Conservation (phyloP, 2,888 invertebrate genomes). For the Ophion slaviceki region DNA sequence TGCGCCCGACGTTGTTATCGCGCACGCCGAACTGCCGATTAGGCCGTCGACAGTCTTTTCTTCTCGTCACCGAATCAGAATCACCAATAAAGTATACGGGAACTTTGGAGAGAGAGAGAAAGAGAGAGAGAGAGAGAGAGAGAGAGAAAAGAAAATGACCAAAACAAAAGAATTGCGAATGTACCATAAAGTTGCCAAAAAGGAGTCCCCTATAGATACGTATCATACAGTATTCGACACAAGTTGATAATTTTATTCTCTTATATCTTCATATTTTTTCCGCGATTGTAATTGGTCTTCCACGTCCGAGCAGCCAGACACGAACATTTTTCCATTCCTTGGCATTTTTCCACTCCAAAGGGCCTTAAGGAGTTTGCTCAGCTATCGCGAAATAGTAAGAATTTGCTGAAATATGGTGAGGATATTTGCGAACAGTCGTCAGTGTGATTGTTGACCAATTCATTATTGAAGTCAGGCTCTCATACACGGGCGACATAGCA, state of each 20-base stretch:
- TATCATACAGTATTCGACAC: not conserved
- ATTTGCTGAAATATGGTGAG: too few species aligned
- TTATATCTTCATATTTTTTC: not conserved
- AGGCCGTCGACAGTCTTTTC: slow-evolving; percentile 79
- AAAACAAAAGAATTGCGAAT: slow-evolving; percentile 2
- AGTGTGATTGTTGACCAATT: too few species aligned
- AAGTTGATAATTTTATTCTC: not conserved
- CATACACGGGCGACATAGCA: too few species aligned
- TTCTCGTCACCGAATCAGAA: slow-evolving; percentile 35
- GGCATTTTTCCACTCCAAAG: too few species aligned
- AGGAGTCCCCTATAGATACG: not conserved
- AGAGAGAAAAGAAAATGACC: too few species aligned
- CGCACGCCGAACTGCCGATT: slow-evolving; percentile 76
- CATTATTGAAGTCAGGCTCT: too few species aligned
- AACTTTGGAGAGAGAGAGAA: not conserved
- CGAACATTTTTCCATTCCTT: too few species aligned
- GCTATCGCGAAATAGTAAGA: too few species aligned
- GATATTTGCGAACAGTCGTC: too few species aligned
- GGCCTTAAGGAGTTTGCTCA: too few species aligned
- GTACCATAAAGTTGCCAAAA: not conserved
- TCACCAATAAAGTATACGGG: slow-evolving; percentile 12
- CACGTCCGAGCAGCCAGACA: too few species aligned
- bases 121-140: not conserved
- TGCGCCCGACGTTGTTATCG: slow-evolving; percentile 22
- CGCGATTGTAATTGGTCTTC: not conserved